These are phyloP conservation scores for Dolomedes plantarius DNA, from an alignment of 2,888 invertebrate genomes.

Conservation along the genomic window DNA sequence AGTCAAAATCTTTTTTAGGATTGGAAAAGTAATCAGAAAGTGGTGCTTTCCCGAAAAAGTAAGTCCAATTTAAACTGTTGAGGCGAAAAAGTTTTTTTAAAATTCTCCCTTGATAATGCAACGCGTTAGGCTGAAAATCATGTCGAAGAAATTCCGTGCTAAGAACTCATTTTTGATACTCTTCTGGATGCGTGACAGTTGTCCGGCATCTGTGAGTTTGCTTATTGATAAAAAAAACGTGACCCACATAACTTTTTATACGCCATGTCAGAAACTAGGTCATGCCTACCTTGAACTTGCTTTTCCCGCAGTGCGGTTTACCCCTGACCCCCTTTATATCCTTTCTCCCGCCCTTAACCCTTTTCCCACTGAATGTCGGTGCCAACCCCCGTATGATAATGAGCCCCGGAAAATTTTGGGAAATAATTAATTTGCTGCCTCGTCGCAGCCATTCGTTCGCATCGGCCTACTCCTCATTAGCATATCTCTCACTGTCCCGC, in stretches of 20 bases:
- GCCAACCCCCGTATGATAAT: conserved; percentile 44
- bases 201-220: background rate
- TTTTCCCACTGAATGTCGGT: conserved; percentile 17
- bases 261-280: conserved; percentile 27
- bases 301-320: conserved; percentile 33
- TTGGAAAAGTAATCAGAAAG: too few relatives aligned
- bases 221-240: background rate
- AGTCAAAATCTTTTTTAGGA: too few relatives aligned
- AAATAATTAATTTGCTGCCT: conserved; percentile 57
- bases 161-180: too few relatives aligned
- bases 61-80: too few relatives aligned
- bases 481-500: conserved; percentile 48
- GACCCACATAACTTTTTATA: conserved; percentile 40
- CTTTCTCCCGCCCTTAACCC: conserved; percentile 8
- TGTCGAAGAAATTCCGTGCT: too few relatives aligned
- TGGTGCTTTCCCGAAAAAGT: too few relatives aligned
- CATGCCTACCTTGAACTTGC: conserved; percentile 66
- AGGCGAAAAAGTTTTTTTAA: too few relatives aligned
- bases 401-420: conserved; percentile 51
- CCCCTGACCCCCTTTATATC: conserved; percentile 1
- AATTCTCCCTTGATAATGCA: too few relatives aligned
- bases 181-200: too few relatives aligned
- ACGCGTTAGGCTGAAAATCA: too few relatives aligned
- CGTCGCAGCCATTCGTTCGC: conserved; percentile 34
- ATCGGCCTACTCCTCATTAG: conserved; percentile 47